phyloP scores from a whole-genome alignment of 2,797 vertebrate genomes.

The Tamandua tetradactyla region DNA sequence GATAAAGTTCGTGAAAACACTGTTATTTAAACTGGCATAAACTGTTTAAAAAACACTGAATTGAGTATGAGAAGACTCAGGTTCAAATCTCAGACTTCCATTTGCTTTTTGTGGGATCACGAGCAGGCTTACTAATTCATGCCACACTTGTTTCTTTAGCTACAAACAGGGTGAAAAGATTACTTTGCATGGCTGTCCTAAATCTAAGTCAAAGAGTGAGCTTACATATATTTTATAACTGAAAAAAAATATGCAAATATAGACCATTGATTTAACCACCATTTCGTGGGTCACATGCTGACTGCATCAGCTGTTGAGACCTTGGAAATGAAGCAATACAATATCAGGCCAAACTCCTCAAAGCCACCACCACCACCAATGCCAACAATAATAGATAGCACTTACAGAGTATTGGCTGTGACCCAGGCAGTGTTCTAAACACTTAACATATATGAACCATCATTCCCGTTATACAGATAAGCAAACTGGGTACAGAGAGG shows the following conservation, averaged over 20 bases:
- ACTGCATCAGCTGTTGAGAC: background rate
- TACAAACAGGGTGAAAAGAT: background rate
- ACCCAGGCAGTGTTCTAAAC: background rate
- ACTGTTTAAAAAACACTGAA: background rate
- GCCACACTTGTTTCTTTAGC: background rate
- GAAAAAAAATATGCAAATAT: background rate
- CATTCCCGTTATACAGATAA: constrained; percentile 14
- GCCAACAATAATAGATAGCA: background rate
- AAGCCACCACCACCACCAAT: background rate
- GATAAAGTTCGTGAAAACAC: background rate
- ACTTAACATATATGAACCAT: background rate
- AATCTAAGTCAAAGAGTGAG: background rate
- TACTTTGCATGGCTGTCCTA: background rate
- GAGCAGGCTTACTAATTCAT: background rate
- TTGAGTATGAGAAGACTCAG: background rate
- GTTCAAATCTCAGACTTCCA: background rate
- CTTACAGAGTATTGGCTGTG: background rate
- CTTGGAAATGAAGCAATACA: background rate
- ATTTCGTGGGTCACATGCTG: background rate
- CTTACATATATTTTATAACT: background rate
- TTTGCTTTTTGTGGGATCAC: background rate
- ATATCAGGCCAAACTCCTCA: background rate
- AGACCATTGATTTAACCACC: background rate
- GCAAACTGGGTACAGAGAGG: background rate
- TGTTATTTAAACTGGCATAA: background rate